phyloP scores from a whole-genome alignment of 2,113 vertebrate genomes.

The Mystacornis crossleyi region DNA sequence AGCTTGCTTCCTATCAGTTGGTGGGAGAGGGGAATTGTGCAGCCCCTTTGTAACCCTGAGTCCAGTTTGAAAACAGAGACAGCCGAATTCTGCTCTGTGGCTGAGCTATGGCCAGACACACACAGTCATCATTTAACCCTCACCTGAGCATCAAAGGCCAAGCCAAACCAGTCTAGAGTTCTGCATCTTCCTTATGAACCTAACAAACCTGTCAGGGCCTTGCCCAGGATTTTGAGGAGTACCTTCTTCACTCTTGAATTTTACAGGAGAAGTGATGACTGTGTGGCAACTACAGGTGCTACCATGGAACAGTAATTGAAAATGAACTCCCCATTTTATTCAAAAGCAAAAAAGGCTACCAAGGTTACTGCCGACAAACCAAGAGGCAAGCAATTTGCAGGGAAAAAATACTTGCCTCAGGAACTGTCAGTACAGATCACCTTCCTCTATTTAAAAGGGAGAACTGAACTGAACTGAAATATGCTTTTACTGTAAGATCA shows the following conservation, averaged over 20 bases:
- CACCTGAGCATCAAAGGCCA: neutral
- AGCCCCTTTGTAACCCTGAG: neutral
- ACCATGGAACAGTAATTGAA: neutral
- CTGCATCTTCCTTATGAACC: neutral
- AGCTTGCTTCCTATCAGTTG: neutral
- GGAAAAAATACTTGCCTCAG: neutral
- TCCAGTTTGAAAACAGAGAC: neutral
- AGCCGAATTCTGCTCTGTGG: neutral
- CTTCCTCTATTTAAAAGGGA: neutral
- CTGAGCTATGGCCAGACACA: neutral
- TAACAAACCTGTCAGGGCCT: neutral
- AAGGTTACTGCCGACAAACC: neutral
- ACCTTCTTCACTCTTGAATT: neutral
- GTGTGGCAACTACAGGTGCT: neutral
- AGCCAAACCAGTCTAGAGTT: neutral
- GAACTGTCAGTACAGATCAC: neutral
- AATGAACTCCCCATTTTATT: neutral
- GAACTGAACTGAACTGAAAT: neutral
- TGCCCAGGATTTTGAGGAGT: neutral
- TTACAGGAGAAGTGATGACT: neutral
- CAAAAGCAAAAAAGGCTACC: neutral
- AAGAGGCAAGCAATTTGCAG: neutral
- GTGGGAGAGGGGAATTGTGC: neutral
- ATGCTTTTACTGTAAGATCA: neutral
- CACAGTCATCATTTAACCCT: neutral